Conservation (phyloP, 2,797 vertebrate genomes). For the Malacoraja senta region DNA sequence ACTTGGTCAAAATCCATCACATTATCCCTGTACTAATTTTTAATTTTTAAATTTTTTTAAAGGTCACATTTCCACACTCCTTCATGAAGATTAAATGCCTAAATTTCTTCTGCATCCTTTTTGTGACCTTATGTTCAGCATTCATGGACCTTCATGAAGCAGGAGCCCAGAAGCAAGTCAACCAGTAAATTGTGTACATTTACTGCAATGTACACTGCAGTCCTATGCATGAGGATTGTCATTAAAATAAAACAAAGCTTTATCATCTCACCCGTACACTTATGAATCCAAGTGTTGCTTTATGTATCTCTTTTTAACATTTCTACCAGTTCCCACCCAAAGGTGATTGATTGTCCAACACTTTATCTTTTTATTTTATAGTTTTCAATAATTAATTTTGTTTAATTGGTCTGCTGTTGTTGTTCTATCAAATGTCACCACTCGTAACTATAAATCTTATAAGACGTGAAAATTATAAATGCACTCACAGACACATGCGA, state of each 20-base stretch:
- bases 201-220: too few species aligned
- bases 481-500: conserved; percentile 47
- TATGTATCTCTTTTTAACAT: neutral
- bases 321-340: neutral
- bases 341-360: neutral
- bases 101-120: neutral
- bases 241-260: too few species aligned
- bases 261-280: neutral
- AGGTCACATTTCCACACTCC: neutral
- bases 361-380: neutral
- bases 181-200: neutral
- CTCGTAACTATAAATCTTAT: neutral
- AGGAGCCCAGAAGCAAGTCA: neutral
- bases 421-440: neutral
- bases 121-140: neutral
- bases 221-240: too few species aligned
- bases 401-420: neutral
- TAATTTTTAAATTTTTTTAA: neutral
- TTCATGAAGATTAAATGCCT: neutral
- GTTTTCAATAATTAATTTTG: neutral
- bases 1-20: neutral
- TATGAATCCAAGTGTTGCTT: neutral
- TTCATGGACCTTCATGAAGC: neutral
- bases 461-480: neutral
- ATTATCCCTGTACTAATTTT: neutral